phyloP scores from a whole-genome alignment of 2,797 vertebrate species.

The Knipowitschia caucasica region DNA sequence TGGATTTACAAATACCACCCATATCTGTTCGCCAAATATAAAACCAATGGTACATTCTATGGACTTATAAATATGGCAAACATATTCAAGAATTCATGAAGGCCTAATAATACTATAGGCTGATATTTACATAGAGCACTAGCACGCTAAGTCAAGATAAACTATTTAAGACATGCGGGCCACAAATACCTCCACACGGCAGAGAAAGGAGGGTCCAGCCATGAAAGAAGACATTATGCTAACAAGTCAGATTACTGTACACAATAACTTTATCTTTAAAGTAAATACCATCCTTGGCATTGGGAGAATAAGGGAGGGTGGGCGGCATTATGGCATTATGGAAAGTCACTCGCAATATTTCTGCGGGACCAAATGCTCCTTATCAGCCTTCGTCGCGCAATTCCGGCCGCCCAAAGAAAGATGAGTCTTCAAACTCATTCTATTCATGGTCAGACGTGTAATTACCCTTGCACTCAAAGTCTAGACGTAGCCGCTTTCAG shows the following conservation, averaged over 20 bases:
- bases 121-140: conserved; percentile 79
- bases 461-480: conserved; percentile 97
- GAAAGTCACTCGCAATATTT: conserved; percentile 77
- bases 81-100: conserved; percentile 72
- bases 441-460: conserved; percentile 98
- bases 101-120: conserved; percentile 77
- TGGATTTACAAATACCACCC: conserved; percentile 70
- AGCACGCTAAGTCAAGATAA: conserved; percentile 74
- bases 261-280: conserved; percentile 86
- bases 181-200: conserved; percentile 73
- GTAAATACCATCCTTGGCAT: conserved; percentile 81
- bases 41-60: conserved; percentile 76
- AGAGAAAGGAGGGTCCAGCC: conserved; percentile 62
- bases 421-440: conserved; percentile 91
- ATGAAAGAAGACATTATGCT: conserved; percentile 83
- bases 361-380: conserved; percentile 73
- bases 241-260: conserved; percentile 87
- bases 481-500: conserved; percentile 97
- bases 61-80: conserved; percentile 74
- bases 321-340: conserved; percentile 50
- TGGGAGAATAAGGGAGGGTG: conserved; percentile 20
- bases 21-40: conserved; percentile 67
- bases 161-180: conserved; percentile 75
- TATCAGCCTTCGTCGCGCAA: conserved; percentile 87
- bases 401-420: conserved; percentile 88